Evolutionary conservation across 2,888 invertebrate species (phyloP), one percentile per base, ranked within the genome.

Genomic region (Cetonia aurata): DNA sequence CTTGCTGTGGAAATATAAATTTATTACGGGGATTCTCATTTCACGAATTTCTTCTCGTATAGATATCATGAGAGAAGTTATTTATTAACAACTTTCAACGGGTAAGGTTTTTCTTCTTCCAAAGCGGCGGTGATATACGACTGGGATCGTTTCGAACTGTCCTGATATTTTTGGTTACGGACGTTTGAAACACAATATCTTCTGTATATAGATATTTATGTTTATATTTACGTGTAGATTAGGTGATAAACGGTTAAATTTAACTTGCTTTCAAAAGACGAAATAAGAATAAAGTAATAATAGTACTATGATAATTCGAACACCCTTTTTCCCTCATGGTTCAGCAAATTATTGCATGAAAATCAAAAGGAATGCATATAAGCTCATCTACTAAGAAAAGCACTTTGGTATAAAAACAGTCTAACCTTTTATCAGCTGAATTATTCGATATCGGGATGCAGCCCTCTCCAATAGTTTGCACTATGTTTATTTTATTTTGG

Each of bases 81-180:
- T 67, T 67, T 67, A 67, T 67, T 67, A 67, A 67, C 67, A 56
- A 48, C 55, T 67, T 55, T 67, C 55, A 62, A 62, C 67, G 67
- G 46, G 44, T 67, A 56, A 31, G 33, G 56, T 55, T 67, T 44
- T 55, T 56, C 55, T 33, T 48, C 56, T 44, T 56, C 56, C 67
- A 37, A 44, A 13, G 52, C 41, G 46, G 9, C 13, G 41, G 44
- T 67, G 67, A 67, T 67, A 67, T 56, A 67, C 25, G 46, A 62
- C 31, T 31, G 31, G 48, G 62, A 62, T 62, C 62, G 48, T 33
- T 62, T 62, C 48, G 62, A 62, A 62, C 48, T 62, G 62, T 62
- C 62, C 62, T 48, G 62, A 62, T 62, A 62, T 62, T 62, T 62
- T 62, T 62, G 62, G 62, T 48, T 62, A 62, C 62, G 62, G 62